Evolutionary conservation across 2,797 vertebrate species (phyloP), one percentile per base, ranked within the genome.

Genomic region (Morus bassanus): DNA sequence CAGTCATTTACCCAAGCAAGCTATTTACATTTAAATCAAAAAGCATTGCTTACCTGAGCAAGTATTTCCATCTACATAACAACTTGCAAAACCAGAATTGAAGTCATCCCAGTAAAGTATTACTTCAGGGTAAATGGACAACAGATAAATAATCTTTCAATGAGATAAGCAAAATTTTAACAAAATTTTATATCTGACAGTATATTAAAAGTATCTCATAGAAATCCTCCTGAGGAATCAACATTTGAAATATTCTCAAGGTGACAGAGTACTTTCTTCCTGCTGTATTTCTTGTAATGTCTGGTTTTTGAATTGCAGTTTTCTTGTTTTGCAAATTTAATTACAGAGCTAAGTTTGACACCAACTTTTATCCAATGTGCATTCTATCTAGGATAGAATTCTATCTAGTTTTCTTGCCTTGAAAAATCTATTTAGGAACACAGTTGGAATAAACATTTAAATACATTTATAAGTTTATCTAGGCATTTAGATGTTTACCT

Each of bases 1-100:
- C 33, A 91, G 86, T 72, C 59, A 59, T 92, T 94, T 93, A 91
- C 69, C 43, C 78, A 95, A 85, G 82, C 22, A 94, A 86, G 80
- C 24, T 89, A 95, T 92, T 94, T 95, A 85, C 81, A 93, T 96
- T 89, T 91, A 94, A 94, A 95, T 95, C 39, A 85, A 85, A 93
- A 94, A 80, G 13, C 25, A 63, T 53, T 95, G 75, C 93, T 84
- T 89, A 95, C 79, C 73, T 94, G 68, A 94, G 72, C 65, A 92
- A 93, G 78, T 77, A 89, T 83, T 92, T 93, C 24, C 50, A 89
- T 61, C 72, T 80, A 82, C 69, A 73, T 72, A 91, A 90, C 65
- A 85, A 85, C 59, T 72, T 59, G n/a, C 14, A 92, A 80, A 94
- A 89, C 74, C 45, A 18, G 48, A 87, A 77, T 39, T 23, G 3